Evolutionary conservation across 2,113 vertebrate species (phyloP).

Genomic region (Alaudala cheleensis): DNA sequence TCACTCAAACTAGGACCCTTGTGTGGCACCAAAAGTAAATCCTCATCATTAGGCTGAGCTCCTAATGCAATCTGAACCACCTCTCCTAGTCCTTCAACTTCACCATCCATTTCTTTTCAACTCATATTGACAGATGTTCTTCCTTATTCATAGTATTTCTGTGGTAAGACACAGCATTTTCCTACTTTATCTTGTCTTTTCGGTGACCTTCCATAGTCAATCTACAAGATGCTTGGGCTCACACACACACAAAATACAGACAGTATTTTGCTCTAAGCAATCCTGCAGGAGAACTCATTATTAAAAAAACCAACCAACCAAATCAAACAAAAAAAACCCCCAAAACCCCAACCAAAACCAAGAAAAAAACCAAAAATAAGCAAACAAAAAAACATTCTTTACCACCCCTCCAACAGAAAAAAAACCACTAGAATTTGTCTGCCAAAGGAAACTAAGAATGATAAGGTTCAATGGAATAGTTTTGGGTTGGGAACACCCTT

Average conservation of each 20-base stretch:
- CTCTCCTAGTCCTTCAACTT: not conserved
- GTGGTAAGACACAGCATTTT: not conserved
- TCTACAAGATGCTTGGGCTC: not conserved
- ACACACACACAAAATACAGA: not conserved
- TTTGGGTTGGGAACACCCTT: not conserved
- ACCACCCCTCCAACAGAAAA: not conserved
- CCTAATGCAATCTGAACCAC: not conserved
- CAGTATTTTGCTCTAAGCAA: not conserved
- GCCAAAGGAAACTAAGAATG: not conserved
- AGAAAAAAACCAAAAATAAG: not conserved
- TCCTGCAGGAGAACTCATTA: not conserved
- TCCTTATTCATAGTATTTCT: not conserved
- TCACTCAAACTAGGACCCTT: not conserved
- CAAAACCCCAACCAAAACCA: not conserved
- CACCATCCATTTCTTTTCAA: not conserved
- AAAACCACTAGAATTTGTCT: not conserved
- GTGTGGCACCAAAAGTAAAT: not conserved
- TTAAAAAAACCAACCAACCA: not conserved
- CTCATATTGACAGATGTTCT: not conserved
- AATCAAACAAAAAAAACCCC: not conserved
- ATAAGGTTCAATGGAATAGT: not conserved
- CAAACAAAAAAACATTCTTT: not conserved
- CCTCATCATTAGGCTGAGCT: not conserved
- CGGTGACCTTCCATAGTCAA: not conserved
- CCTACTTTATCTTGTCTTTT: not conserved